Conservation (phyloP, 2,113 vertebrate genomes). For the Silurus glanis region DNA sequence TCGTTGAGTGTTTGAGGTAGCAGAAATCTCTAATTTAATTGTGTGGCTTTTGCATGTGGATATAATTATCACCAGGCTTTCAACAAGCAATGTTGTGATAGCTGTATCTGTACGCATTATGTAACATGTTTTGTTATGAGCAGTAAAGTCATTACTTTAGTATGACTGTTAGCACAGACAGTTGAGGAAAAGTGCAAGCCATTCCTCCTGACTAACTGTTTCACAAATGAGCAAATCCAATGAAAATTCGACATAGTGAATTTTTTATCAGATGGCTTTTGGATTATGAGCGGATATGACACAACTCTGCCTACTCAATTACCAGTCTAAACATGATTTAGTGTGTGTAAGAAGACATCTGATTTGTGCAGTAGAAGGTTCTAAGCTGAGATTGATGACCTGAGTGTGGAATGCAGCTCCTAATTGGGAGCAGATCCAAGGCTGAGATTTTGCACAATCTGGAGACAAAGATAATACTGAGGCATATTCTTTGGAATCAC, state of each 20-base stretch:
- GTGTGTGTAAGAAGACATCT: constrained; percentile 57
- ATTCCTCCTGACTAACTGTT: constrained; percentile 59
- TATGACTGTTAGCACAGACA: constrained; percentile 42
- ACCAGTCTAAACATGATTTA: constrained; percentile 5
- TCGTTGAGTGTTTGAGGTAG: not conserved
- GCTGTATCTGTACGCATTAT: not conserved
- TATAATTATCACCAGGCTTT: not conserved
- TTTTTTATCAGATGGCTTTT: constrained; percentile 44
- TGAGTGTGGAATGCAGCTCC: constrained; percentile 48
- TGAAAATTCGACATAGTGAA: constrained; percentile 55
- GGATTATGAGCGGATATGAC: constrained; percentile 51
- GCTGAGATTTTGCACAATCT: constrained; percentile 29
- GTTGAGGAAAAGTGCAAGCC: constrained; percentile 56
- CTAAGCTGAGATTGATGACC: constrained; percentile 55
- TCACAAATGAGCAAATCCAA: constrained; percentile 58
- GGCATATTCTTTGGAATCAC: not conserved
- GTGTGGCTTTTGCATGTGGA: not conserved
- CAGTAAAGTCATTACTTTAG: not conserved
- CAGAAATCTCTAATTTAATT: not conserved
- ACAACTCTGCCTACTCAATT: constrained; percentile 32
- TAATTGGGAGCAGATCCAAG: constrained; percentile 59
- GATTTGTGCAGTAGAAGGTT: constrained; percentile 52
- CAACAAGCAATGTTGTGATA: too few species aligned
- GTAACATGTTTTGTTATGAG: not conserved
- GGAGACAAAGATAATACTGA: constrained; percentile 35